Percentiles rank a stretch among this genome's conserved stretches.
Evolutionary conservation across 2,888 invertebrate species (phyloP).

Genomic region (Caenorhabditis sp.): DNA sequence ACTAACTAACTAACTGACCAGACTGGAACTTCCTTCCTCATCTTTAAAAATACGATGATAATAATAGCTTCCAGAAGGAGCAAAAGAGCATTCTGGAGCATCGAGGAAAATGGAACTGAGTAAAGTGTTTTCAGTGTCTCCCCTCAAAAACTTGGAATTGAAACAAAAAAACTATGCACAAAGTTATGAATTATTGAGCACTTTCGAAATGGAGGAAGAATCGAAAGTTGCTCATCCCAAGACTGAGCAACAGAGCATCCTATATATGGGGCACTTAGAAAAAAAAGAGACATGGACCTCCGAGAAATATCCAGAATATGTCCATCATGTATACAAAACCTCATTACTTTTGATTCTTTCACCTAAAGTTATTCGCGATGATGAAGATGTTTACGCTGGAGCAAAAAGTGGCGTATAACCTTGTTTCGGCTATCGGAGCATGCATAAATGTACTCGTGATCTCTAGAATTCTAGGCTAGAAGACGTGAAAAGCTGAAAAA

Average conservation of each 20-base stretch:
- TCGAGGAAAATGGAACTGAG: not conserved
- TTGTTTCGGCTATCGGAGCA: constrained; percentile 4
- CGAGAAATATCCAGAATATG: constrained; percentile 31
- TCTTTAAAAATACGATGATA: not conserved
- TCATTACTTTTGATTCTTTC: constrained; percentile 8
- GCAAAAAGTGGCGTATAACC: constrained; percentile 8
- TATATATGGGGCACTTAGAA: constrained; percentile 23
- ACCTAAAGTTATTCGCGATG: not conserved
- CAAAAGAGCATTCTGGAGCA: not conserved
- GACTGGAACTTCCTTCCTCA: no score
- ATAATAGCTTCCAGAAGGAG: not conserved
- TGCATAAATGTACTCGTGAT: constrained; percentile 5
- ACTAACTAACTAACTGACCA: no score
- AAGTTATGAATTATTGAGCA: constrained; percentile 48
- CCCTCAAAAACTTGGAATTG: not conserved
- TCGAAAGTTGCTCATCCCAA: not conserved
- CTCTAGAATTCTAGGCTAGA: constrained; percentile 41
- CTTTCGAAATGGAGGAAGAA: not conserved
- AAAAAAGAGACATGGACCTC: constrained; percentile 12
- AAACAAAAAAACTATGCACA: constrained; percentile 20
- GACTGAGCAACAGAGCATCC: not conserved
- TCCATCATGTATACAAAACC: constrained; percentile 15
- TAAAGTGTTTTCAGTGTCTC: constrained; percentile 51
- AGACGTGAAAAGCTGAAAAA: not conserved
- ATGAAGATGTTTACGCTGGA: constrained; percentile 6